These are phyloP conservation scores for Atrichornis clamosus DNA, from an alignment of 2,113 vertebrate species.

Conservation along the genomic window DNA sequence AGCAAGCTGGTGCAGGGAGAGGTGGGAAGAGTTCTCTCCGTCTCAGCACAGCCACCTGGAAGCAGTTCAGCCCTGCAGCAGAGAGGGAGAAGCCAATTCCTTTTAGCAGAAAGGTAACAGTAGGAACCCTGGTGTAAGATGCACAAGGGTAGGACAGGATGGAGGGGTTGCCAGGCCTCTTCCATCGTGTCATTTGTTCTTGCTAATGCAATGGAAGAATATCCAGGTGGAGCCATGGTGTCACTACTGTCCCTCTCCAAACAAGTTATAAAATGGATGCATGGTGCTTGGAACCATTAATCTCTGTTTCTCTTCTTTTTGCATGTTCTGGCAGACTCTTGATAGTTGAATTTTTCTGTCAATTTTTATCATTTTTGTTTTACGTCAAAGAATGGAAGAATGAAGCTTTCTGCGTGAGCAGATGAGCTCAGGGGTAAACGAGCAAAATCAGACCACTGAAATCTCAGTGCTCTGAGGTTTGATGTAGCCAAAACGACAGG, in stretches of 20 bases:
- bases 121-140: not conserved
- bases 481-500: not conserved
- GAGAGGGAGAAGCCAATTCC: not conserved
- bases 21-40: not conserved
- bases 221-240: not conserved
- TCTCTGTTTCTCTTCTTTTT: not conserved
- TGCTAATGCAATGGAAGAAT: not conserved
- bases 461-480: not conserved
- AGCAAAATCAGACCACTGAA: not conserved
- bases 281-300: not conserved
- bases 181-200: not conserved
- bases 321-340: not conserved
- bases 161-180: not conserved
- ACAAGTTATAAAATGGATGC: not conserved
- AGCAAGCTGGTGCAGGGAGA: not conserved
- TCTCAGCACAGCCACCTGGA: not conserved
- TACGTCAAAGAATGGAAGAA: not conserved
- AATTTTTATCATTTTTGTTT: slow-evolving; percentile 19
- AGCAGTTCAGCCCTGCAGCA: not conserved
- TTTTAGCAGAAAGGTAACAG: not conserved
- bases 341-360: not conserved
- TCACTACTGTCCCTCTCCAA: not conserved
- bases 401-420: not conserved
- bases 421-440: not conserved
- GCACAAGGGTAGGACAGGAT: not conserved